Evolutionary conservation across 37 sponge, comb jelly and placozoan genomes (phyloP).

Genomic region (Halisarca cf. caerulea): DNA sequence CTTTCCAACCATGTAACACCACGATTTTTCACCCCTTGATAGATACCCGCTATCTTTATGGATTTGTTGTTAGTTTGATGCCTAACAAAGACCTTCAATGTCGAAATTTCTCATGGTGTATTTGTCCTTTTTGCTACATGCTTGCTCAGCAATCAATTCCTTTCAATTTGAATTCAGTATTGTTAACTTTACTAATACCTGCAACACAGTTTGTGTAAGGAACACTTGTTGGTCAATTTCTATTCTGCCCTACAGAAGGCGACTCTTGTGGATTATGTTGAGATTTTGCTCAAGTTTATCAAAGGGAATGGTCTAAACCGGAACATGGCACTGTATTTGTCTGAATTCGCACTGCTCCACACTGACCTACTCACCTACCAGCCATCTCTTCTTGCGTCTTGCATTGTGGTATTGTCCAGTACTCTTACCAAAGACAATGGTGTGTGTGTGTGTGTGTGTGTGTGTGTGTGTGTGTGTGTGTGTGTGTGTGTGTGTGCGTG

Average conservation of each 20-base stretch:
- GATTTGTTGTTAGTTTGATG: too few relatives aligned
- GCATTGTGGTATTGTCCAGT: background rate
- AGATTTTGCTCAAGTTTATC: constrained; percentile 43
- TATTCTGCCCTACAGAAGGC: constrained; percentile 29
- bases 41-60: too few relatives aligned
- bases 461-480: constrained; percentile 9
- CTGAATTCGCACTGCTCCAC: constrained; percentile 67
- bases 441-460: constrained; percentile 34
- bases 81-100: too few relatives aligned
- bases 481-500: constrained; percentile 24
- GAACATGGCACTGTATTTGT: constrained; percentile 64
- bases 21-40: too few relatives aligned
- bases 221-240: background rate
- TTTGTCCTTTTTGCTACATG: too few relatives aligned
- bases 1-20: too few relatives aligned
- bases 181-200: too few relatives aligned
- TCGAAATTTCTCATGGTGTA: too few relatives aligned
- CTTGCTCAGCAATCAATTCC: too few relatives aligned
- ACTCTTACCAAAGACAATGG: background rate
- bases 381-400: constrained; percentile 7
- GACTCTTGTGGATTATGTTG: constrained; percentile 55
- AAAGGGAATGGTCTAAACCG: background rate
- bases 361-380: constrained; percentile 22
- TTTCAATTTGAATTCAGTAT: too few relatives aligned
- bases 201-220: too few relatives aligned